Base-by-base conservation (phyloP, 2,113 vertebrate species). In the Megaceryle torquata region DNA sequence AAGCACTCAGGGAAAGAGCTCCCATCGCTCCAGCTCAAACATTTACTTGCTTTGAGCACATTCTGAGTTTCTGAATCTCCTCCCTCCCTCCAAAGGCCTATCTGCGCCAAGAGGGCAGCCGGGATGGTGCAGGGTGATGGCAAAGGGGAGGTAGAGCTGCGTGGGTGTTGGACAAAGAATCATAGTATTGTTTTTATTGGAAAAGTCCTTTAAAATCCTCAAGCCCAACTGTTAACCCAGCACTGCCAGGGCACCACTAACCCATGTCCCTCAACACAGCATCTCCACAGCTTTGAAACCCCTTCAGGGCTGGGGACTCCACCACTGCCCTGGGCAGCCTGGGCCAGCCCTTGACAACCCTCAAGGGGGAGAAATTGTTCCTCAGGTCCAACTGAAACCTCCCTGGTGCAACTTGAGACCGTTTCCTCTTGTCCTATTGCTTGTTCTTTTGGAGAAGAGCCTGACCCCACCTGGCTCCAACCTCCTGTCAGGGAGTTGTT, bases 1-100 rank as follows among this genome's bases (percentile, higher is more conserved):
- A 95, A 91, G 91, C 84, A 65, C 95, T 94, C 72, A 65, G 65
- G 33, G 21, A 78, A 50, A 85, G 39, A 88, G 70, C 88, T 86
- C 63, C 33, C 76, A 33, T 43, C 22, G 7, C 86, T 87, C 31
- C 70, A 41, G 74, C 69, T 74, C 6, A 74, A 33, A 39, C 53
- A 19, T 15, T 57, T 11, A 7, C 0, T 57, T 71, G 35, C 56
- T 89, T 19, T 11, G 53, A 85, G 74, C 67, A 43, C 70, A 54
- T 89, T 72, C 65, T 28, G 35, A 37, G 3, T 24, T 81, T 31
- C 77, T 63, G 33, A 41, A 11, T 44, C 69, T 54, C 69, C 57
- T 46, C 60, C 51, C 72, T 74, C 37, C 60, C 86, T 65, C 51
- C 57, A 24, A 19, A 75, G 69, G 35, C 37, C 46, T 9, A 1